Evolutionary conservation across 2,113 vertebrate genomes (phyloP), one percentile per base, ranked within the genome.

Genomic region (Nasalis larvatus): DNA sequence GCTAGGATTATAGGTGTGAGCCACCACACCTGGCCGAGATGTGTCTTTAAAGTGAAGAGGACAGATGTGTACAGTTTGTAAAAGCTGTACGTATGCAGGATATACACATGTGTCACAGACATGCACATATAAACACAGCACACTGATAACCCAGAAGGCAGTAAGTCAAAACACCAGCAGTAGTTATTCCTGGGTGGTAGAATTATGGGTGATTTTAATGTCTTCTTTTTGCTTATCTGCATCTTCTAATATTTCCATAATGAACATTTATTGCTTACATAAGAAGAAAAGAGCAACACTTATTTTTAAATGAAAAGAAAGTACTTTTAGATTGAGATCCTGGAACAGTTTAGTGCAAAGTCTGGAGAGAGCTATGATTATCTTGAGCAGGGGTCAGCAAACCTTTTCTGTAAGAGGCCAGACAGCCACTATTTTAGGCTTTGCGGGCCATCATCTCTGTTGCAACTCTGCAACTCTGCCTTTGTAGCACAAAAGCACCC

Each of bases 271-370:
- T 6, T n/a, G 47, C 78, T 91, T 52, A 89, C 56, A 58, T 81
- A 90, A 45, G 47, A 54, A 74, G 92, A 91, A 91, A 91, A 86
- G 11, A 74, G 74, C 49, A 77, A 91, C 32, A n/a, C 56, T 91
- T 93, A 88, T 94, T 90, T 95, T 85, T 54, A 96, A 95, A 95
- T 78, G 90, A 93, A 83, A 89, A 84, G 17, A 52, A 95, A 56
- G 83, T 95, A 97, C 93, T 96, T 97, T 98, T 87, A 96, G 87
- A 82, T 54, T 54, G 58, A 47, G 87, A 85, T 82, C 76, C 92
- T 81, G 92, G 94, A 92, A 32, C 12, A 13, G 45, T 87, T 91
- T 8, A 35, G 76, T 13, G 66, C 47, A 68, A 92, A 76, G 96
- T 69, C 80, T 35, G 49, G 74, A 82, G 60, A 95, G 66, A 81